Conservation (phyloP, 2,113 vertebrate genomes). For the pig (Sus scrofa) region T2T-Sscrofa CM000817.6:101760501-101761000, state of each 20-base stretch:
- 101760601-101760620: not conserved
- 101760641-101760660: not conserved
- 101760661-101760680: not conserved
- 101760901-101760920: not conserved
- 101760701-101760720: not conserved
- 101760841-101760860: not conserved
- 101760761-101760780: not conserved
- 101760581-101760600: not conserved
- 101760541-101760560: not conserved
- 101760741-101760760: not conserved
- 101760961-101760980: not conserved
- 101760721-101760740: not conserved
- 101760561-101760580: not conserved
- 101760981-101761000: not conserved
- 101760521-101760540: not conserved
- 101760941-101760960: not conserved
- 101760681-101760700: not conserved
- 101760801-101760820: not conserved
- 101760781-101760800: not conserved
- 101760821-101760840: not conserved
- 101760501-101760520: not conserved
- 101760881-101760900: not conserved
- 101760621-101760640: constrained; percentile 17
- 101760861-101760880: not conserved
- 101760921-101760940: not conserved